Base-by-base conservation (phyloP, 2,113 vertebrate genomes). In the Oncorhynchus keta region DNA sequence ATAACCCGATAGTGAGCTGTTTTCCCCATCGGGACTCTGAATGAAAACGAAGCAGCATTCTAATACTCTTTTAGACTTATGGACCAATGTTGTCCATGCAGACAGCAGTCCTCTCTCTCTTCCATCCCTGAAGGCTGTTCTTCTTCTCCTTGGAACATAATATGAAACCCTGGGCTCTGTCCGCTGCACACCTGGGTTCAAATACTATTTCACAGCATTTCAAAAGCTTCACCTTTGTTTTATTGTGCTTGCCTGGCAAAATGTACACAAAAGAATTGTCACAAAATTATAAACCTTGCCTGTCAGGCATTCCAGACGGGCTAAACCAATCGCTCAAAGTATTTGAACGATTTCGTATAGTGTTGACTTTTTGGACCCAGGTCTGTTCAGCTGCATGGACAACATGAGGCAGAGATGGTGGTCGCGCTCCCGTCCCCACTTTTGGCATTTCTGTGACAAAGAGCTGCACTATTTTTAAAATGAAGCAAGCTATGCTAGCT, bases 41-140 rank as follows among this genome's bases (percentile, higher is more conserved):
- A 57, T 76, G 49, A 76, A 81, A 84, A 77, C 76, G 30, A 81
- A 79, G 48, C 55, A 70, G 9, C 35, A 61, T 74, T 48, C 76
- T 81, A 76, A 82, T 59, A 76, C 71, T 66, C 62, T 72, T 75
- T 74, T 68, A 78, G 64, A 70, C 16, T 73, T 79, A 83, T 83
- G 75, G 79, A 72, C 20, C 28, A 78, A 68, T 51, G 45, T 45
- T 45, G 39, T 9, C 39, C 39, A 45, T 45, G 9, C 39, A 45
- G 39, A 9, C 39, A 45, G 39, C 67, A 45, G 8, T 39, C n/a
- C 18, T 62, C n/a, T 62, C 59, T 62, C 7, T 22, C 51, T 76
- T 51, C 51, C 55, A 80, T 45, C 39, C 39, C 9, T 11, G 12
- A 76, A 71, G 18, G 74, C 67, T 45, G 26, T 65, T 68, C n/a